Evolutionary conservation across 2,797 vertebrate species (phyloP), one percentile per base, ranked within the genome.

Genomic region (Eidolon dupreanum): DNA sequence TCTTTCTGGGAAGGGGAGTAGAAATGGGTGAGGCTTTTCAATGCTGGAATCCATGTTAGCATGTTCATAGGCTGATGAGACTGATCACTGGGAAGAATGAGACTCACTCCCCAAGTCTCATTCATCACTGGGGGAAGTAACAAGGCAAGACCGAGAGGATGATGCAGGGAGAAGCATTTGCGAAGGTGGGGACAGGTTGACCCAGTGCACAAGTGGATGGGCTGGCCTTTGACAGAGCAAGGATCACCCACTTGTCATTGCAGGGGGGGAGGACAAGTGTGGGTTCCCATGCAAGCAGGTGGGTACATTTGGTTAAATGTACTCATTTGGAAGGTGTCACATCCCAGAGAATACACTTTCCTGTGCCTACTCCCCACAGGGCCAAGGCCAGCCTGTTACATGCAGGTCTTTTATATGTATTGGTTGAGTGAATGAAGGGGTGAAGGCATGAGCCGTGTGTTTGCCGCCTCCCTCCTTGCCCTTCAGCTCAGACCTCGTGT

Each of bases 131-230:
- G 24, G 94, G 43, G 24, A 33, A 46, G 38, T 9, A 3, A 20
- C 8, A n/a, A 57, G 66, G 17, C 8, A 41, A 71, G 63, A 59
- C 33, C 31, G 22, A 16, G 17, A 46, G 28, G 8, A 16, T 12
- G 3, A 17, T 1, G 41, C 38, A 22, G 19, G 33, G 49, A 4
- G 10, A 75, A 7, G 22, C 15, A 0, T 16, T 4, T 4, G n/a
- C 28, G 51, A 12, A 24, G 77, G 31, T 26, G 28, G 38, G 17
- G 28, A 15, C 4, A 12, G 24, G 17, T 28, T 12, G 51, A 8
- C 28, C 71, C 68, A 2, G 46, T 1, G 53, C 73, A 36, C 10
- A 6, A 36, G 41, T 9, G 36, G 8, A n/a, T 24, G 2, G 33
- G n/a, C 36, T 19, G 38, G 71, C 59, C 51, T 79, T 20, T 70